These are phyloP conservation scores for Andrena praecox DNA, from an alignment of 2,888 invertebrate species.

Conservation along the genomic window DNA sequence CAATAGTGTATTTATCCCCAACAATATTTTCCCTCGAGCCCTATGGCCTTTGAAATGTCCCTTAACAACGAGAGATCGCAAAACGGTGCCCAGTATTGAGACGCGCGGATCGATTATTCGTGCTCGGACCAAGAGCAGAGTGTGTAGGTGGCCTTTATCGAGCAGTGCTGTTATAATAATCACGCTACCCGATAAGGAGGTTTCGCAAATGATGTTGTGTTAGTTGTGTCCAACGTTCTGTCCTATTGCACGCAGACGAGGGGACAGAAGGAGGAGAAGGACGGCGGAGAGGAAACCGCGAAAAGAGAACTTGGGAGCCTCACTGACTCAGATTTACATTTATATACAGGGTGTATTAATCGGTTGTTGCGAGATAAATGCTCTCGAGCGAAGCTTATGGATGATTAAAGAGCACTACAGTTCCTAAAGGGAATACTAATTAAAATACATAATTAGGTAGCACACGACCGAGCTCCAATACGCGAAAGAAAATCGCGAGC, in stretches of 20 bases:
- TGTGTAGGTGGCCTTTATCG: slow-evolving; percentile 56
- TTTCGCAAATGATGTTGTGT: slow-evolving; percentile 42
- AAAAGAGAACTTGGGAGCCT: slow-evolving; percentile 11
- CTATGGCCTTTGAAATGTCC: background rate
- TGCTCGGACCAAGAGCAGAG: background rate
- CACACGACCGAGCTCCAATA: background rate
- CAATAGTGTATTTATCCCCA: background rate
- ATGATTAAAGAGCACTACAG: background rate
- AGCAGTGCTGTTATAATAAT: slow-evolving; percentile 42
- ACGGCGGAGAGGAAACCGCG: slow-evolving; percentile 35
- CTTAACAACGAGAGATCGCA: background rate
- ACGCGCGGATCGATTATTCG: slow-evolving; percentile 21
- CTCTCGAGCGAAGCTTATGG: no score
- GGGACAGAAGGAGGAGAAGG: slow-evolving; percentile 35
- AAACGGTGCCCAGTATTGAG: slow-evolving; percentile 19
- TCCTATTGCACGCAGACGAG: slow-evolving; percentile 11
- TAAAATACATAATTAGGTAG: background rate
- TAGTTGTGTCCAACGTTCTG: slow-evolving; percentile 8
- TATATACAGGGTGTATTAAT: slow-evolving; percentile 24
- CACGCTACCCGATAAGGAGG: slow-evolving; percentile 39
- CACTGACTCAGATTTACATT: slow-evolving; percentile 15
- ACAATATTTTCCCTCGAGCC: background rate
- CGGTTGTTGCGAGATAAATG: background rate
- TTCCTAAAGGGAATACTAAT: background rate
- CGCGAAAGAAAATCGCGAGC: no score